Conservation (phyloP, 2,888 invertebrate species). For the Melieria crassipennis region DNA sequence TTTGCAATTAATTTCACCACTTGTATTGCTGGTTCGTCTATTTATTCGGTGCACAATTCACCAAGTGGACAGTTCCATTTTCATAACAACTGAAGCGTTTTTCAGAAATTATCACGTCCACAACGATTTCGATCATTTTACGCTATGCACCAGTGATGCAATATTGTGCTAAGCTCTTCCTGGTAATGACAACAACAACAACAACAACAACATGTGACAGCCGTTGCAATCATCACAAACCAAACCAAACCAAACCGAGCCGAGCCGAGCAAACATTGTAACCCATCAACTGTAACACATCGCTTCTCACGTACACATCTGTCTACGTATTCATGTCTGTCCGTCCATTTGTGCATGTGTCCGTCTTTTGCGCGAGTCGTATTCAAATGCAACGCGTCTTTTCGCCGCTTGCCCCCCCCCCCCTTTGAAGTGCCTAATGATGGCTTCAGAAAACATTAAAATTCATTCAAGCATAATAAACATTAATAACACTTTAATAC, state of each 20-base stretch:
- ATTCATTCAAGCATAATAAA: slow-evolving; percentile 61
- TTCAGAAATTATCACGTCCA: background rate
- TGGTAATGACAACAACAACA: background rate
- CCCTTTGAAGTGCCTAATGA: slow-evolving; percentile 47
- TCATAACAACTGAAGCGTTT: no score
- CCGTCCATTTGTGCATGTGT: no score
- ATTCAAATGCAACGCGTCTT: no score
- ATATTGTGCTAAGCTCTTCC: slow-evolving; percentile 5
- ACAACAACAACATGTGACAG: no score
- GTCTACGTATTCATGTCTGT: background rate
- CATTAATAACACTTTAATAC: slow-evolving; percentile 62
- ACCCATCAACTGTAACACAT: slow-evolving; percentile 19
- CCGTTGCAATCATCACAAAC: no score
- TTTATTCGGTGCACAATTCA: no score
- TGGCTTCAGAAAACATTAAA: slow-evolving; percentile 61
- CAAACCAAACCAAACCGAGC: no score
- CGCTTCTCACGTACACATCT: slow-evolving; percentile 49
- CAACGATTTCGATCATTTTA: slow-evolving; percentile 8
- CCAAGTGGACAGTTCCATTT: no score
- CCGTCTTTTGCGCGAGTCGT: no score
- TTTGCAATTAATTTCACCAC: no score
- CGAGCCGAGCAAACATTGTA: background rate
- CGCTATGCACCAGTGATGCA: background rate
- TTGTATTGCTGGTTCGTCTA: no score
- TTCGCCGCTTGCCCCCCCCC: no score